Base-by-base conservation (phyloP, 2,797 vertebrate species). In the Leuciscus waleckii region DNA sequence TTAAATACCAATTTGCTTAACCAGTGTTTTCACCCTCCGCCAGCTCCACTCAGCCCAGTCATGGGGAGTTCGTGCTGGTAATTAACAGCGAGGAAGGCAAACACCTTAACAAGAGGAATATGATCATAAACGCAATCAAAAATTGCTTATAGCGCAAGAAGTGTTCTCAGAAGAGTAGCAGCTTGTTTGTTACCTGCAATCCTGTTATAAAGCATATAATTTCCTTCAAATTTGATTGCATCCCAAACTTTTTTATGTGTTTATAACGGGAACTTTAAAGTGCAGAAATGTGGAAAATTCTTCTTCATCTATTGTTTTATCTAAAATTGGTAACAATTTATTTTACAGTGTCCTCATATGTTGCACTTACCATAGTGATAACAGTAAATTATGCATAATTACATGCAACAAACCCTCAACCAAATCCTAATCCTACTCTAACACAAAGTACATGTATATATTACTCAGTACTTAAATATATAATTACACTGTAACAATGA, bases 1-100 rank as follows among this genome's bases (percentile, higher is more conserved):
- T 94, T 95, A 95, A 95, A 95, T 93, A 95, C 93, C 94, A 95
- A 95, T 96, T 95, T 96, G 95, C 94, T 96, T 95, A 95, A 95
- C 94, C 95, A 95, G 91, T 95, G 94, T 94, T 95, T 94, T 94
- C 93, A 93, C 85, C 91, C 91, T 92, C 87, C 92, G 93, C 92
- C 94, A 94, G 93, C 93, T 91, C 87, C 82, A 85, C 92, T 93
- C 92, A 91, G 91, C 87, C 77, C 88, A 75, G 82, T 49, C 75
- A 79, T 80, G 51, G 80, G 84, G 90, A 92, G 90, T 87, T 43
- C 83, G 76, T 65, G 79, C 56, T 90, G 65, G 75, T 92, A 92
- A 93, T 93, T 92, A 93, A 91, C 90, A 79, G 69, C 86, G 58
- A 79, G 85, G 41, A 79, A 81, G 56, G 79, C 21, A 76, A 76